These are phyloP conservation scores for Pteropus alecto DNA, from an alignment of 2,113 vertebrate genomes.

Conservation along the genomic window DNA sequence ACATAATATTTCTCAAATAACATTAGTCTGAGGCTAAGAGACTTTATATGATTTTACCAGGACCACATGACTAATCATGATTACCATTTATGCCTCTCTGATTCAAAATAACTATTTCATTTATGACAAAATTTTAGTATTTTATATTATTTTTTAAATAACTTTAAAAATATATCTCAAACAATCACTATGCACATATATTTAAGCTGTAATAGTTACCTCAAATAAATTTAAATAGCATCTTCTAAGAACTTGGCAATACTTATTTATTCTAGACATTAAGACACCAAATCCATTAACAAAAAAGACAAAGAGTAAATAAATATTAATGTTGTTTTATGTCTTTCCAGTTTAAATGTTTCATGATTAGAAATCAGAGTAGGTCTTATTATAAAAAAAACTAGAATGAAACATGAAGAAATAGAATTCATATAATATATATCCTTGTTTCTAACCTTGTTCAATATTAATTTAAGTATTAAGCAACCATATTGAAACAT, in stretches of 20 bases:
- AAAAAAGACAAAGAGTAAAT: background rate
- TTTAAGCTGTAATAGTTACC: background rate
- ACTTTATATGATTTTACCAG: background rate
- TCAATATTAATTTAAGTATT: constrained; percentile 6
- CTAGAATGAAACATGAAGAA: background rate
- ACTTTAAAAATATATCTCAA: background rate
- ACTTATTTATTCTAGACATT: background rate
- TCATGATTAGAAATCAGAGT: background rate
- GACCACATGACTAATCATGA: rapidly evolving
- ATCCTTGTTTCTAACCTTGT: background rate
- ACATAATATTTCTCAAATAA: background rate
- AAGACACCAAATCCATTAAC: constrained; percentile 12
- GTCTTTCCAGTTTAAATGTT: constrained; percentile 6
- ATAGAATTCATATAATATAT: background rate
- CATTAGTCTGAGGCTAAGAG: background rate
- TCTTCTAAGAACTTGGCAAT: background rate
- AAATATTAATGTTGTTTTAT: constrained; percentile 41
- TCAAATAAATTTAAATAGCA: background rate
- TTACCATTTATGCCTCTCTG: background rate
- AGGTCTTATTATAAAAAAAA: background rate
- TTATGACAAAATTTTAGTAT: background rate
- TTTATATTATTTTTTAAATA: background rate
- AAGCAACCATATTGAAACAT: background rate
- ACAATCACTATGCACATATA: background rate
- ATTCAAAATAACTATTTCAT: background rate